Conservation (phyloP, 1,140 invertebrate species). For the Berghia stephanieae region DNA sequence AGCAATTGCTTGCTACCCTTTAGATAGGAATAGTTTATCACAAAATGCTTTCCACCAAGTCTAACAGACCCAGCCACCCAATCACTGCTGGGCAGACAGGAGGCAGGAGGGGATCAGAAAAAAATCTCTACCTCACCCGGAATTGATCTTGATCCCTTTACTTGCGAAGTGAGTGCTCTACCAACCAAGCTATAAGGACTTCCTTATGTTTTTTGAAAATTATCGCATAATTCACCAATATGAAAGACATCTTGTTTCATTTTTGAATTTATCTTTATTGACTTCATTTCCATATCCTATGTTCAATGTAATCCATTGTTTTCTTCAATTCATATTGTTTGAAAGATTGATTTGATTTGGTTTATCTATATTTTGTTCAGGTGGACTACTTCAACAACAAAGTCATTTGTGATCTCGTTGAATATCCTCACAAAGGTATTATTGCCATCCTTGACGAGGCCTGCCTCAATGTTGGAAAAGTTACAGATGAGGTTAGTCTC, state of each 20-base stretch:
- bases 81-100: too few species aligned
- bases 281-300: neutral
- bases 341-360: neutral
- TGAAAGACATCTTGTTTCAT: neutral
- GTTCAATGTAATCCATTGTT: neutral
- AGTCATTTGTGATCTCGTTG: slow-evolving; percentile 89
- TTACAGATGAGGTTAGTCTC: slow-evolving; percentile 81
- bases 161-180: too few species aligned
- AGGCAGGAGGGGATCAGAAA: too few species aligned
- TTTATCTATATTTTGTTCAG: slow-evolving; percentile 34
- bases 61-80: too few species aligned
- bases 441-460: slow-evolving; percentile 95
- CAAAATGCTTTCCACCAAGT: too few species aligned
- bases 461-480: slow-evolving; percentile 91
- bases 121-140: too few species aligned
- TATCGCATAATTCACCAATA: too few species aligned
- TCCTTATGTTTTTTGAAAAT: too few species aligned
- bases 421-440: slow-evolving; percentile 91
- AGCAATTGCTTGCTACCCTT: too few species aligned
- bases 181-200: too few species aligned
- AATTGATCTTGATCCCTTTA: too few species aligned
- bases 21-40: too few species aligned
- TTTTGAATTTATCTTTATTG: neutral
- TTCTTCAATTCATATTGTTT: neutral
- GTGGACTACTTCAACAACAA: slow-evolving; percentile 88